Evolutionary conservation across 2,888 invertebrate genomes (phyloP).

Genomic region (Platypus cylindrus): DNA sequence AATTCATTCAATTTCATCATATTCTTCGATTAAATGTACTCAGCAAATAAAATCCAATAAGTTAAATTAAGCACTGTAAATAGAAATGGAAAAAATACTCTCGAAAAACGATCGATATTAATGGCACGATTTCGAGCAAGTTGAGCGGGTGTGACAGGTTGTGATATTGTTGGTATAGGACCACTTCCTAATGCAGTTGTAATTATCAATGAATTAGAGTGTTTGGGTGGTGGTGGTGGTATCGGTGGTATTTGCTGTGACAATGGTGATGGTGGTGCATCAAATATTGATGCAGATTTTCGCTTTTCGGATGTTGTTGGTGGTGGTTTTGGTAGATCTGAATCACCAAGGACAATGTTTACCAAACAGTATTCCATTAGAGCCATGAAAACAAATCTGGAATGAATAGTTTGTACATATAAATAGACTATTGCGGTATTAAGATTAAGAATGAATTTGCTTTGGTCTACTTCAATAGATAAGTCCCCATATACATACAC

Average conservation of each 20-base stretch:
- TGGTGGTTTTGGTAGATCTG: constrained; percentile 46
- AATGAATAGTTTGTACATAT: constrained; percentile 8
- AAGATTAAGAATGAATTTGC: not conserved
- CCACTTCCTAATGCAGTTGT: constrained; percentile 32
- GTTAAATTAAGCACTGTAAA: constrained; percentile 55
- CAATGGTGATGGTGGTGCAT: constrained; percentile 36
- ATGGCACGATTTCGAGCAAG: constrained; percentile 51
- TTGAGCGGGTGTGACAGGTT: constrained; percentile 43
- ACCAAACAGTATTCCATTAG: constrained; percentile 87
- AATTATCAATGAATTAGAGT: too few species aligned
- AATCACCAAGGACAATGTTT: constrained; percentile 70
- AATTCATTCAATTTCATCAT: too few species aligned
- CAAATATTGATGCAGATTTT: constrained; percentile 41
- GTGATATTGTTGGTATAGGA: too few species aligned
- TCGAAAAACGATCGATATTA: constrained; percentile 56
- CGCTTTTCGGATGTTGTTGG: constrained; percentile 28
- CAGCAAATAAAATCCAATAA: constrained; percentile 63
- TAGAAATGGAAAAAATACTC: constrained; percentile 56
- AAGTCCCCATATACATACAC: constrained; percentile 42
- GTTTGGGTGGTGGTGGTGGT: constrained; percentile 21
- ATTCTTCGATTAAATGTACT: constrained; percentile 44
- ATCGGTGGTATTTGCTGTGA: constrained; percentile 34
- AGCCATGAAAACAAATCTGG: constrained; percentile 82
- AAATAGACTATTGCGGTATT: not conserved
- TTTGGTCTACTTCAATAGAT: not conserved